These are phyloP conservation scores for Cryptoblepharus egeriae DNA, from an alignment of 2,797 vertebrate genomes.

Conservation along the genomic window DNA sequence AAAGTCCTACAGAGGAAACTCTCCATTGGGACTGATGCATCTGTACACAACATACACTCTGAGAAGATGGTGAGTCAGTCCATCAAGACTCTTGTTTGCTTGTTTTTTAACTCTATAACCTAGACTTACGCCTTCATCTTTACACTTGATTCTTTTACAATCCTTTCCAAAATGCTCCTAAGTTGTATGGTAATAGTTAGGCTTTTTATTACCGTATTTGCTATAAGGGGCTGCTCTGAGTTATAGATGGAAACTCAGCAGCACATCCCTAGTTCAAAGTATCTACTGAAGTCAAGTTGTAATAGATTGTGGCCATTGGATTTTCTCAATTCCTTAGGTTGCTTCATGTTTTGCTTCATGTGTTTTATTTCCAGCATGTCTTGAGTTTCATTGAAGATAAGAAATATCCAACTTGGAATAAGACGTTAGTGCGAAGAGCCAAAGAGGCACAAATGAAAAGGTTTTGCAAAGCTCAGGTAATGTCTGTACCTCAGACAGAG, in stretches of 20 bases:
- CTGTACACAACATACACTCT: not conserved
- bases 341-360: accelerated
- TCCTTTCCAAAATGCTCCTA: not conserved
- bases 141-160: not conserved
- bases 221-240: not conserved
- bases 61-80: not conserved
- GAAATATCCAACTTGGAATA: constrained; percentile 76
- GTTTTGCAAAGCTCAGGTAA: constrained; percentile 90
- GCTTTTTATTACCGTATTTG: no score
- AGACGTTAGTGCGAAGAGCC: constrained; percentile 82
- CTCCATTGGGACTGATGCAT: not conserved
- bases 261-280: not conserved
- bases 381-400: constrained; percentile 41
- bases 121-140: no score
- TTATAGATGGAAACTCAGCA: not conserved
- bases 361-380: constrained; percentile 52
- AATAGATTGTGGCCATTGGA: accelerated
- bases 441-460: constrained; percentile 86
- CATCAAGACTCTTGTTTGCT: not conserved
- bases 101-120: not conserved
- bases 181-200: not conserved
- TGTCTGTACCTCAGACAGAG: accelerated
- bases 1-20: not conserved
- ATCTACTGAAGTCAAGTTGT: not conserved
- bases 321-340: accelerated